Conservation (phyloP, 2,113 vertebrate species). For the Pelmatolapia mariae region DNA sequence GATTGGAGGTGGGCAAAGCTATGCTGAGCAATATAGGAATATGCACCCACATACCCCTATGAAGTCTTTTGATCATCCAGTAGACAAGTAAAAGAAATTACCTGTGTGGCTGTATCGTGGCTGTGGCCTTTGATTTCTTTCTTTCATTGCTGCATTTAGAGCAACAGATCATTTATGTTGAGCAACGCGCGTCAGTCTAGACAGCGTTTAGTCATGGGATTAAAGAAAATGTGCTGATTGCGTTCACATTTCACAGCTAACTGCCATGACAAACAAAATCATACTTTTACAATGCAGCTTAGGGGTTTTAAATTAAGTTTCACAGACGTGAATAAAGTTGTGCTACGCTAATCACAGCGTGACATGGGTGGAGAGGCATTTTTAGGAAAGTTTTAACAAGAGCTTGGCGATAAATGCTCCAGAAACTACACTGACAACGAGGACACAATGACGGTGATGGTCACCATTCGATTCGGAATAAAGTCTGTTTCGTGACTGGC, state of each 20-base stretch:
- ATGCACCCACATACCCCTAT: neutral
- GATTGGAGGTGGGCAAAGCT: neutral
- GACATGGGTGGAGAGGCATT: neutral
- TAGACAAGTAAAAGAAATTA: neutral
- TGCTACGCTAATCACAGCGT: neutral
- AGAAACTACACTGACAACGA: neutral
- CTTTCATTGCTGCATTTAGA: neutral
- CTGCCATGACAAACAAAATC: neutral
- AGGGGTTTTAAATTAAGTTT: neutral
- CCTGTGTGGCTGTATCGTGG: neutral
- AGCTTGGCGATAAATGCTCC: neutral
- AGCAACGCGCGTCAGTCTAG: neutral
- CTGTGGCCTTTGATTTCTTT: neutral
- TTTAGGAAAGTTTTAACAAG: neutral
- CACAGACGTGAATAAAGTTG: neutral
- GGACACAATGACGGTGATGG: neutral
- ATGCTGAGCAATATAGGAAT: neutral
- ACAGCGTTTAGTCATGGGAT: conserved; percentile 16
- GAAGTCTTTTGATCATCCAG: neutral
- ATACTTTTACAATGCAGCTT: neutral
- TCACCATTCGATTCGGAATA: neutral
- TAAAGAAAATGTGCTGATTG: neutral
- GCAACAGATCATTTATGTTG: neutral
- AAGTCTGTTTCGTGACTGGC: neutral
- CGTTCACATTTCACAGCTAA: neutral